Conservation (phyloP, 2,888 invertebrate species). For the Drosophila lacicola region DNA sequence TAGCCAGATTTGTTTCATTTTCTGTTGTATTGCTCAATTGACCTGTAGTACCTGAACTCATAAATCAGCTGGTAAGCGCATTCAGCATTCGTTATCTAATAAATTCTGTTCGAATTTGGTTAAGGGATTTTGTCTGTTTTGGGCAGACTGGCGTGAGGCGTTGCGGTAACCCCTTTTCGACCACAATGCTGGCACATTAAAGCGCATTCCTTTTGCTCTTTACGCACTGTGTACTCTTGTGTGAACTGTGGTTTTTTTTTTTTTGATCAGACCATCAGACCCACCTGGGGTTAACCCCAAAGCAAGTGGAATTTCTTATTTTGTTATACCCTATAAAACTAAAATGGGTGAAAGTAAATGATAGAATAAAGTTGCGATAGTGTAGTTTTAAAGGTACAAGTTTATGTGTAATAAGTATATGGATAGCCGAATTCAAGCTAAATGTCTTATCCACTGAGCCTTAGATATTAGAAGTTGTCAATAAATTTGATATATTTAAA, state of each 20-base stretch:
- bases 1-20: too few species aligned
- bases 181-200: slow-evolving; percentile 28
- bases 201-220: slow-evolving; percentile 26
- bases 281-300: background rate
- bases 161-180: slow-evolving; percentile 20
- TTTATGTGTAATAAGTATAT: too few species aligned
- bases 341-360: background rate
- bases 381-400: too few species aligned
- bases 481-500: too few species aligned
- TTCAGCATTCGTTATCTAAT: slow-evolving; percentile 8
- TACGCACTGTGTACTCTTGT: background rate
- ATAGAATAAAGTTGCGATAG: too few species aligned
- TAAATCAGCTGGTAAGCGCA: slow-evolving; percentile 4
- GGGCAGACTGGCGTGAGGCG: background rate
- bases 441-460: too few species aligned
- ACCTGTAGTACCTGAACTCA: too few species aligned
- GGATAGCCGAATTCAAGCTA: too few species aligned
- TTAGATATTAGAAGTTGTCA: too few species aligned
- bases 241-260: background rate
- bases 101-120: background rate
- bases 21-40: too few species aligned
- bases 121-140: background rate
- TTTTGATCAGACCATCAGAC: background rate
- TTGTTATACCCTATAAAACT: background rate
- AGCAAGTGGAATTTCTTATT: background rate